Evolutionary conservation across 1,140 invertebrate species (phyloP), one percentile per base, ranked within the genome.

Genomic region (Drosophila eugracilis): DNA sequence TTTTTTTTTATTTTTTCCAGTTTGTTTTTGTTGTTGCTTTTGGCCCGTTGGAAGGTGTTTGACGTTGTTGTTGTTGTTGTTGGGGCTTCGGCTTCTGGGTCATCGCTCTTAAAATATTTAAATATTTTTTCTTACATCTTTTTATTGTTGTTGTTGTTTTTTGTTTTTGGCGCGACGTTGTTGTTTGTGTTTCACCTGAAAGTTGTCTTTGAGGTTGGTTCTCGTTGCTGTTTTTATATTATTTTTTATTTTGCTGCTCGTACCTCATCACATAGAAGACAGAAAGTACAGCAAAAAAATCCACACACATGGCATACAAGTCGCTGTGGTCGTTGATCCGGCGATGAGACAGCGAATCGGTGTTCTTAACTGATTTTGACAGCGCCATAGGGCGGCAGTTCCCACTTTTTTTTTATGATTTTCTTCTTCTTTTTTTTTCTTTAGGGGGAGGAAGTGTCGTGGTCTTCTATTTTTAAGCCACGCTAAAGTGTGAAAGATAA

Each of bases 81-180:
- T 53, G 45, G 62, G 71, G 55, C 50, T 80, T 80, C 45, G 74
- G 77, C 81, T 85, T 88, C 70, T 86, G 81, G 81, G 83, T 86
- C 81, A 86, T 86, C 81, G 81, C 83, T 86, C 81, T 86, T 75
- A 86, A 88, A 88, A 88, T 86, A 86, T 86, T 86, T 88, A 83
- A 86, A 86, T 86, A 75, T 84, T 83, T 85, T 79, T 77, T 76
- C 50, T 84, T 70, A 67, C 73, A 42, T 50, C 76, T 72, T 62
- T 71, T 47, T 69, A 34, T 32, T 30, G 3, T 32, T 30, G 3
- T 30, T 32, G 34, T 32, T 47, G 22, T 39, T 32, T 30, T 12
- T 32, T 30, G 3, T 30, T 32, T 39, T 32, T 47, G 22, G 52
- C 66, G 41, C 53, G 42, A 58, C 37, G 67, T 59, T 79, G 44